phyloP scores from a whole-genome alignment of 2,797 vertebrate species.

The Dromococcyx pavoninus region DNA sequence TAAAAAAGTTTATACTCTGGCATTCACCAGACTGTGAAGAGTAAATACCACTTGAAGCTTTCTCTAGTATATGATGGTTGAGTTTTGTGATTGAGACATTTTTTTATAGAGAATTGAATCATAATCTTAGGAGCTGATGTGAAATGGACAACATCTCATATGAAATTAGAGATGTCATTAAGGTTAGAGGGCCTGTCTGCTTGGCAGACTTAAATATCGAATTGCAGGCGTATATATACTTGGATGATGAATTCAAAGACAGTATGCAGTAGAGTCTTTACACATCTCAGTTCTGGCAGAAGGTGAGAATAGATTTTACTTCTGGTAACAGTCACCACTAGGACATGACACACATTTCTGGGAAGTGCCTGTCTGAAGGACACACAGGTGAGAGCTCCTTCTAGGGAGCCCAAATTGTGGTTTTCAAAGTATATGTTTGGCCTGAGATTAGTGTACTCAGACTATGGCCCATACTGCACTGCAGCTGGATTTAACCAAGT shows the following conservation, averaged over 20 bases:
- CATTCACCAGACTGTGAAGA: background rate
- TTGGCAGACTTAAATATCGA: background rate
- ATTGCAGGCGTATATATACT: background rate
- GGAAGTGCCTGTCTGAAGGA: background rate
- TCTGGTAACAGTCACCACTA: background rate
- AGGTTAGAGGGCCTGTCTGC: background rate
- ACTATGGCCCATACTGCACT: background rate
- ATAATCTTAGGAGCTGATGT: background rate
- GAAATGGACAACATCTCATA: background rate
- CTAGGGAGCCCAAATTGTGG: background rate
- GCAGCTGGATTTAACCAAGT: background rate
- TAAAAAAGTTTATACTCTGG: background rate
- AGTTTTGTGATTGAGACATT: background rate
- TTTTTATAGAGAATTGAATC: background rate
- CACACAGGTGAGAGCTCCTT: background rate
- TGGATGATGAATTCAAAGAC: background rate
- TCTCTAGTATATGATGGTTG: background rate
- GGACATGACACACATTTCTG: background rate
- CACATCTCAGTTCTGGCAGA: background rate
- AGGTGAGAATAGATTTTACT: background rate
- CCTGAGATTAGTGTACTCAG: background rate
- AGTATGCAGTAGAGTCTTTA: background rate
- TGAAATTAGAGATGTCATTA: background rate
- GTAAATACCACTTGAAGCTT: background rate
- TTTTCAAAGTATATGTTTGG: background rate